A percentile compares a stretch with the other conserved stretches of the same genome.
Evolutionary conservation across 1,140 invertebrate genomes (phyloP).

Genomic region (Phenacoccus solenopsis): DNA sequence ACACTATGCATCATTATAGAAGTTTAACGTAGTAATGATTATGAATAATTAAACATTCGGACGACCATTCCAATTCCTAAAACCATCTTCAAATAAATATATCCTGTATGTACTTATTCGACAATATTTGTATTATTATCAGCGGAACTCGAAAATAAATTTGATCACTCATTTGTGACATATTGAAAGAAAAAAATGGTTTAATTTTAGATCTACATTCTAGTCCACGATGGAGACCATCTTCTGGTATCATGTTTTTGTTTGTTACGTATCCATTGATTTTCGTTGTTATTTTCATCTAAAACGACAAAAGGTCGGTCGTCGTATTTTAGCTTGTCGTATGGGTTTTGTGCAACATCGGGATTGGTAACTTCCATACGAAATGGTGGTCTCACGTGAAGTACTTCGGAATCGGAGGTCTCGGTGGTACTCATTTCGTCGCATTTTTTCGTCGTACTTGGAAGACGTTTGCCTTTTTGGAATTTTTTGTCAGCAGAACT

Average conservation of each 20-base stretch:
- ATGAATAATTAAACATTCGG: no score
- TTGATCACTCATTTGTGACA: no score
- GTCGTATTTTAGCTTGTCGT: neutral
- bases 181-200: no score
- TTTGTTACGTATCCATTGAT: constrained; percentile 1
- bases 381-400: neutral
- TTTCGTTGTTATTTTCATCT: neutral
- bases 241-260: neutral
- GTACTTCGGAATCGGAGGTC: neutral
- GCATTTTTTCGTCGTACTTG: neutral
- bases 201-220: neutral
- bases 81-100: no score
- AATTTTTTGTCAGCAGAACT: neutral
- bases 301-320: neutral
- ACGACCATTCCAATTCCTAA: no score
- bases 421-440: neutral
- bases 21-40: no score
- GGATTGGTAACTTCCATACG: constrained; percentile 8
- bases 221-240: neutral
- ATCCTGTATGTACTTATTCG: no score
- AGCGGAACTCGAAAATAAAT: no score
- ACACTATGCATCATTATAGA: no score
- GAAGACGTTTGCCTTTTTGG: constrained; percentile 5
- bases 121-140: no score
- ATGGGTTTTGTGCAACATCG: neutral